Evolutionary conservation across 2,797 vertebrate genomes (phyloP).

Genomic region (Eurystomus glaucurus): DNA sequence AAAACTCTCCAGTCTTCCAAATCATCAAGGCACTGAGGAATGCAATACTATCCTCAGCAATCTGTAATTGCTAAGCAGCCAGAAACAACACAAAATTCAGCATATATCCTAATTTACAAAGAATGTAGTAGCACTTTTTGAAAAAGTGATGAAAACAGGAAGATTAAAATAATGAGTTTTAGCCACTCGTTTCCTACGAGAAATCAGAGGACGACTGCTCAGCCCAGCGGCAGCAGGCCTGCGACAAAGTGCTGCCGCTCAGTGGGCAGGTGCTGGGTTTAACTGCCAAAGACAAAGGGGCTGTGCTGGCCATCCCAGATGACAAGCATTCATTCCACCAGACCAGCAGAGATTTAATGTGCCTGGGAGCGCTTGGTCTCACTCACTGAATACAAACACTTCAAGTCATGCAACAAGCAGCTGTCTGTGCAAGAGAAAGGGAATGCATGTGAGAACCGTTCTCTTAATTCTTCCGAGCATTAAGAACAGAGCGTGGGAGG

Average conservation of each 20-base stretch:
- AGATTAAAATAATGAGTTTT: neutral
- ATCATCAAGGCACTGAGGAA: neutral
- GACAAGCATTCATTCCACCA: neutral
- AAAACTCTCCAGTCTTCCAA: neutral
- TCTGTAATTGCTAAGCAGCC: neutral
- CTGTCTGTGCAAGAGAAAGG: neutral
- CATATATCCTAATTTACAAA: rapidly evolving
- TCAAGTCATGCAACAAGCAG: neutral
- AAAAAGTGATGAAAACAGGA: neutral
- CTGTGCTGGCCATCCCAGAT: neutral
- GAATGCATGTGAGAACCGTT: neutral
- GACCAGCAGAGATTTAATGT: neutral
- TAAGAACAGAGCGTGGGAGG: rapidly evolving
- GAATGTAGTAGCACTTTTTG: rapidly evolving
- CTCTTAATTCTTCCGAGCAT: neutral
- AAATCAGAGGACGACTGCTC: neutral
- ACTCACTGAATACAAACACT: neutral
- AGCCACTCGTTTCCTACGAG: rapidly evolving
- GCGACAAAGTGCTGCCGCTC: slow-evolving; percentile 14
- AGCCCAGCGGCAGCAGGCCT: neutral
- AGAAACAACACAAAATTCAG: neutral
- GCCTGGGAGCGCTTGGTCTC: neutral
- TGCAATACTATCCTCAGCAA: neutral
- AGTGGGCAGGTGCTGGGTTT: slow-evolving; percentile 16
- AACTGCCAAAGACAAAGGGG: neutral